A percentile compares a stretch with the other conserved stretches of the same genome.
Conservation (phyloP, 2,888 invertebrate genomes). For the Drosophila picticornis region DNA sequence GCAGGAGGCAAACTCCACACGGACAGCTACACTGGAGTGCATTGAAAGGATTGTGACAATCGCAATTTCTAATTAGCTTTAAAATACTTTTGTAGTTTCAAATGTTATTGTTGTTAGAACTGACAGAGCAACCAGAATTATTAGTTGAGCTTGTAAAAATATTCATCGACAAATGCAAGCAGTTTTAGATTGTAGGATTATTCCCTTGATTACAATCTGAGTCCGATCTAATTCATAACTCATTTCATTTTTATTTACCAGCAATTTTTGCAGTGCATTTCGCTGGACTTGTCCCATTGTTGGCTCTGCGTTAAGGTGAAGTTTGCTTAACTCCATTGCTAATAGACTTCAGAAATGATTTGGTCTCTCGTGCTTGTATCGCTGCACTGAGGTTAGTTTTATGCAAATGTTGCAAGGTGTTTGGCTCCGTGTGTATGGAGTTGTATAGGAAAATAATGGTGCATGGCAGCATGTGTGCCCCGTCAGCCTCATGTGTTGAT, state of each 20-base stretch:
- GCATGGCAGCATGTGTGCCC: slow-evolving; percentile 7
- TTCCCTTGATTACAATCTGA: not conserved
- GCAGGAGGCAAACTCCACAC: not conserved
- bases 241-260: not conserved
- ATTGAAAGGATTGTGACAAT: not conserved
- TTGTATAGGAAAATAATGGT: slow-evolving; percentile 25
- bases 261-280: not conserved
- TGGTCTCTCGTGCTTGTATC: slow-evolving; percentile 28
- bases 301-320: slow-evolving; percentile 23
- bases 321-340: slow-evolving; percentile 64
- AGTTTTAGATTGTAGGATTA: not conserved
- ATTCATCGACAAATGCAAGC: not conserved
- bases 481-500: slow-evolving; percentile 48
- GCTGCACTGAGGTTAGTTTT: slow-evolving; percentile 20
- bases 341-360: slow-evolving; percentile 78
- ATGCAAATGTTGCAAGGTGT: slow-evolving; percentile 49
- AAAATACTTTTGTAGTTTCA: not conserved
- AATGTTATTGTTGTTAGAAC: not conserved
- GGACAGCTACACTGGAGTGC: slow-evolving; percentile 16
- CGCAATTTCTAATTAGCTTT: not conserved
- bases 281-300: slow-evolving; percentile 39
- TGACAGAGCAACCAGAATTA: not conserved
- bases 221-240: not conserved
- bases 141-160: not conserved
- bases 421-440: slow-evolving; percentile 13